Conservation (phyloP, 2,113 vertebrate genomes). For the Phyllostomus discolor region DNA sequence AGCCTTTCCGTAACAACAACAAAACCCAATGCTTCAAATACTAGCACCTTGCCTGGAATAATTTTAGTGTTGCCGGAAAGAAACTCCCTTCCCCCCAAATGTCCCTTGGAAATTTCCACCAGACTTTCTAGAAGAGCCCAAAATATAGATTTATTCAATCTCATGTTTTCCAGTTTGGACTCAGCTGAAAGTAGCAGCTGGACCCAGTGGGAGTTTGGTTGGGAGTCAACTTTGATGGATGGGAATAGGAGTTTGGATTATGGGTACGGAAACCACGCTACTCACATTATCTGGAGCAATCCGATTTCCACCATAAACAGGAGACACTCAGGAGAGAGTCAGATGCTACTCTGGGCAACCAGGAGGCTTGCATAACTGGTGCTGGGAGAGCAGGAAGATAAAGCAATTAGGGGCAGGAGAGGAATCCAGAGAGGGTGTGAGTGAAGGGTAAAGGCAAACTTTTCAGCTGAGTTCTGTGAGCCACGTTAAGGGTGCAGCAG, state of each 20-base stretch:
- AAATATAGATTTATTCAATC: not conserved
- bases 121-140: not conserved
- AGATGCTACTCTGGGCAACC: not conserved
- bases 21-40: not conserved
- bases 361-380: not conserved
- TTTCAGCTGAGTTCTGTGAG: not conserved
- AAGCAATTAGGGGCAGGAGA: not conserved
- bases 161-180: not conserved
- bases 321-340: not conserved
- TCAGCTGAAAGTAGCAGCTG: not conserved
- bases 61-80: not conserved
- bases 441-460: not conserved
- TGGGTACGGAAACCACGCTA: not conserved
- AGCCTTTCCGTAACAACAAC: not conserved
- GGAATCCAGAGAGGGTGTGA: not conserved
- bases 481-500: not conserved
- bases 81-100: not conserved
- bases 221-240: not conserved
- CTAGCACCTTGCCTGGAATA: not conserved
- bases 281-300: not conserved
- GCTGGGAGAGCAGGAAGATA: not conserved
- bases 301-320: not conserved
- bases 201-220: not conserved
- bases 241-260: not conserved
- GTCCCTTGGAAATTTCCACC: not conserved